Evolutionary conservation across 2,888 invertebrate genomes (phyloP).

Genomic region (Pteria penguin): DNA sequence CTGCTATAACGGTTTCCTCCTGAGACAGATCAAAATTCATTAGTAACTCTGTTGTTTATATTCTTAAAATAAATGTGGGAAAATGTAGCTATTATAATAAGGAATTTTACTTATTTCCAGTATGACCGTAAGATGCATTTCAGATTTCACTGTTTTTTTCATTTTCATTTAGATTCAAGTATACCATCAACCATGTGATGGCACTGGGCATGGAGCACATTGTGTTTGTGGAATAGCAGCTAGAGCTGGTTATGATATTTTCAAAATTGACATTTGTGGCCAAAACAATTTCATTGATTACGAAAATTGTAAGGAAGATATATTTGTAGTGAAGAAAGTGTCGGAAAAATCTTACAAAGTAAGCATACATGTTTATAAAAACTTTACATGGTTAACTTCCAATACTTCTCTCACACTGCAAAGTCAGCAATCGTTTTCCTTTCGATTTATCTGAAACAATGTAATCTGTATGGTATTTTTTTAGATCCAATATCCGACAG

Average conservation of each 20-base stretch:
- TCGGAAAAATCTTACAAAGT: conserved; percentile 2
- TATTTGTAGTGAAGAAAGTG: neutral
- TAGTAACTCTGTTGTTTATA: too few species aligned
- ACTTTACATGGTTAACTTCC: too few species aligned
- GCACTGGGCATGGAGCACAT: neutral
- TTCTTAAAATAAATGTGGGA: too few species aligned
- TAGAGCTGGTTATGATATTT: neutral
- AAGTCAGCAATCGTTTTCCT: too few species aligned
- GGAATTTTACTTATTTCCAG: too few species aligned
- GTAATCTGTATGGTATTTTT: neutral
- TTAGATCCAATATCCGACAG: neutral
- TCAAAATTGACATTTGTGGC: neutral
- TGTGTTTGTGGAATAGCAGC: conserved; percentile 6
- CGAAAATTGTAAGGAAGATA: neutral
- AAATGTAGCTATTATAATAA: too few species aligned
- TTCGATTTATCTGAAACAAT: neutral
- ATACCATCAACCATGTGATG: neutral
- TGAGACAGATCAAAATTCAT: too few species aligned
- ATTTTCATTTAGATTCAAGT: neutral
- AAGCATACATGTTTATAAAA: too few species aligned
- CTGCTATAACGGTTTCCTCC: too few species aligned
- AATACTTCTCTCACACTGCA: too few species aligned
- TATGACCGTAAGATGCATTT: too few species aligned
- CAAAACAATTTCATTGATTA: neutral
- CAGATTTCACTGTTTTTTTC: too few species aligned